Percentiles rank a stretch among this genome's conserved stretches.
These are phyloP conservation scores for Drosophila dunni DNA, from an alignment of 1,140 invertebrate genomes.

Conservation along the genomic window DNA sequence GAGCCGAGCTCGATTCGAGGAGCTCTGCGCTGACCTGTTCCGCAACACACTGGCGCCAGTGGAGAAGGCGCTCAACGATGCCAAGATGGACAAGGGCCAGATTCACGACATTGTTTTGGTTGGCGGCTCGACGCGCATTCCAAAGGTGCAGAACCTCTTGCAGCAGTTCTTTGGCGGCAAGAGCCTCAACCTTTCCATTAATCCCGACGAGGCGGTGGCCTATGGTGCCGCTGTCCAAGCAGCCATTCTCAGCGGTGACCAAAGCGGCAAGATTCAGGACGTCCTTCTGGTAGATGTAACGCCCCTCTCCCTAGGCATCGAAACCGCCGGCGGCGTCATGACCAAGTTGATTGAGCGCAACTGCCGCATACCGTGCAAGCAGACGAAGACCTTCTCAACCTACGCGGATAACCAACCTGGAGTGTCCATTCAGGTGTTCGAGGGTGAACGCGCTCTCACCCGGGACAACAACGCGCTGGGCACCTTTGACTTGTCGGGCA, in stretches of 20 bases:
- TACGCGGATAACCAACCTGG: constrained; percentile 90
- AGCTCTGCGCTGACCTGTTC: constrained; percentile 93
- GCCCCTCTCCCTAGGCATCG: constrained; percentile 87
- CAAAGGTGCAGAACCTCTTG: constrained; percentile 88
- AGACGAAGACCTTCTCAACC: constrained; percentile 88
- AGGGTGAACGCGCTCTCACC: constrained; percentile 90
- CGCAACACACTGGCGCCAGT: constrained; percentile 89
- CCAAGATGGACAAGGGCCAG: constrained; percentile 89
- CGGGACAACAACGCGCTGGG: constrained; percentile 91
- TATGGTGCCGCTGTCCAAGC: constrained; percentile 92
- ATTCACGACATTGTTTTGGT: constrained; percentile 88
- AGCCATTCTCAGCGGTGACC: constrained; percentile 89
- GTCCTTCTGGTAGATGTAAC: constrained; percentile 86
- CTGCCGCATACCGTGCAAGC: constrained; percentile 88
- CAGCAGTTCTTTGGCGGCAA: constrained; percentile 89
- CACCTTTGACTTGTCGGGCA: constrained; percentile 91
- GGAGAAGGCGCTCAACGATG: constrained; percentile 90
- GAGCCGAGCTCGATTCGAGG: constrained; percentile 93
- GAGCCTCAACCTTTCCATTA: constrained; percentile 89
- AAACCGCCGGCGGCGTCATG: constrained; percentile 88
- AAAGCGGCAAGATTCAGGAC: constrained; percentile 90
- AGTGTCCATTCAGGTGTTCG: constrained; percentile 89
- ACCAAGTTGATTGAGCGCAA: constrained; percentile 88
- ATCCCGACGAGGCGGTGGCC: constrained; percentile 92
- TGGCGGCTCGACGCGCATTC: constrained; percentile 88